phyloP scores from a whole-genome alignment of 2,888 invertebrate species.

The Oxytorus armatus region DNA sequence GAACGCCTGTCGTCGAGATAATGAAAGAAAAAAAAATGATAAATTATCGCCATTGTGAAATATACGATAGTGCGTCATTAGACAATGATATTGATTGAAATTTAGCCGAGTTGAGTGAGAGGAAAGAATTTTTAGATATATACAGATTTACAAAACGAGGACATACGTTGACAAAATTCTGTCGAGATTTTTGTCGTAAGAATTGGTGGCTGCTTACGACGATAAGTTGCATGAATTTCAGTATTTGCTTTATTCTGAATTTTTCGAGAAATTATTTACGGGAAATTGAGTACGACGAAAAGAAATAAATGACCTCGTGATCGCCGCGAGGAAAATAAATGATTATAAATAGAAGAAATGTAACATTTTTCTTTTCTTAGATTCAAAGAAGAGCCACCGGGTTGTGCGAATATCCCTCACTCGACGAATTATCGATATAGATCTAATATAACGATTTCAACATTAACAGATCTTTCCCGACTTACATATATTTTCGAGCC shows the following conservation, averaged over 20 bases:
- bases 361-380: not conserved
- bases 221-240: slow-evolving; percentile 6
- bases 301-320: slow-evolving; percentile 9
- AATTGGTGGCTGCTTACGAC: slow-evolving; percentile 60
- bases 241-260: slow-evolving; percentile 5
- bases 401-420: slow-evolving; percentile 50
- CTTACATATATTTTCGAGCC: slow-evolving; percentile 44
- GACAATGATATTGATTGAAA: slow-evolving; percentile 22
- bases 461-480: slow-evolving; percentile 7
- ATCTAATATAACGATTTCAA: not conserved
- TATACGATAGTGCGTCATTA: slow-evolving; percentile 9
- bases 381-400: slow-evolving; percentile 40
- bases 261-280: not conserved
- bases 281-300: not conserved
- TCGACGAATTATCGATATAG: slow-evolving; percentile 25
- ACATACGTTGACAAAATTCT: slow-evolving; percentile 34
- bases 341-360: slow-evolving; percentile 9
- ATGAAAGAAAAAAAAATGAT: slow-evolving; percentile 28
- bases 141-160: slow-evolving; percentile 35
- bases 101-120: slow-evolving; percentile 43
- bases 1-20: slow-evolving; percentile 42
- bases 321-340: slow-evolving; percentile 6
- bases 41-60: slow-evolving; percentile 57
- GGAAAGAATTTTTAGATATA: slow-evolving; percentile 47
- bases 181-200: slow-evolving; percentile 64